These are phyloP conservation scores for Luperina nickerlii DNA, from an alignment of 2,888 invertebrate species.

Conservation along the genomic window DNA sequence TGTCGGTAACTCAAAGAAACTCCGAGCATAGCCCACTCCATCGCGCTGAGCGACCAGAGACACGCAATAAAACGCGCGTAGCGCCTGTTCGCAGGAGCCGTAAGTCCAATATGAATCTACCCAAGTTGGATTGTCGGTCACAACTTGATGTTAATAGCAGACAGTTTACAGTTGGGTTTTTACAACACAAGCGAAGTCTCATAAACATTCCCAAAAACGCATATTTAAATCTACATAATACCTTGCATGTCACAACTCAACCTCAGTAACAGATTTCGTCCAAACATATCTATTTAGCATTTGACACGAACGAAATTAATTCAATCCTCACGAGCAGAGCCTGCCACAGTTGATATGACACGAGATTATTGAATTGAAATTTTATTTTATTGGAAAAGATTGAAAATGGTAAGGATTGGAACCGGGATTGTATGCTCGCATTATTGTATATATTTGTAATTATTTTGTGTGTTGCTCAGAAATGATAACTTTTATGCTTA, in stretches of 20 bases:
- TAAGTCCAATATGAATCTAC: background rate
- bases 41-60: background rate
- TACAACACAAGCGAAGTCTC: background rate
- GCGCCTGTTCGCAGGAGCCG: too few relatives aligned
- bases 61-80: too few relatives aligned
- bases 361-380: conserved; percentile 38
- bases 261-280: conserved; percentile 28
- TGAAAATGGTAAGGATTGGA: background rate
- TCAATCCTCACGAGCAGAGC: conserved; percentile 27
- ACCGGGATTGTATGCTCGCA: background rate
- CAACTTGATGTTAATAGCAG: background rate
- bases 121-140: background rate
- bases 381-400: conserved; percentile 28
- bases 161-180: background rate
- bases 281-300: conserved; percentile 55
- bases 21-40: background rate
- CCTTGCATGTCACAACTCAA: background rate
- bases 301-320: conserved; percentile 60
- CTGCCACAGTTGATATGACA: conserved; percentile 38
- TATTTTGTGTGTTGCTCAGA: background rate
- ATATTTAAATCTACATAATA: background rate
- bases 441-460: background rate
- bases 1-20: background rate
- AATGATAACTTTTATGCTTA: background rate
- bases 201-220: background rate